Percentiles rank a stretch among this genome's conserved stretches.
Evolutionary conservation across 2,888 invertebrate genomes (phyloP).

Genomic region (Aquatica leii): DNA sequence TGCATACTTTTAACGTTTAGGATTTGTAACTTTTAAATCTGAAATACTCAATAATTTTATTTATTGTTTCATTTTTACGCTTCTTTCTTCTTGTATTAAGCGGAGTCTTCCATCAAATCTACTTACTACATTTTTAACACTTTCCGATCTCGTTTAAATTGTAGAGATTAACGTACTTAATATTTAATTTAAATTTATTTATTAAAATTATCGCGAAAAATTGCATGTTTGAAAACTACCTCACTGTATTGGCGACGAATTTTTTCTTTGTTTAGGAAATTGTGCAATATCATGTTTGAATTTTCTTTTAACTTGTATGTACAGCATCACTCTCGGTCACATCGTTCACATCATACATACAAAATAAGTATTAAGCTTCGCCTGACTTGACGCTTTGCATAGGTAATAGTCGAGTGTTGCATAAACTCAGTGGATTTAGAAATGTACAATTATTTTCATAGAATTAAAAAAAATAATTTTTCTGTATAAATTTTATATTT

Average conservation of each 20-base stretch:
- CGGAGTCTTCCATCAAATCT: slow-evolving; percentile 31
- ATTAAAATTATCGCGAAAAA: slow-evolving; percentile 19
- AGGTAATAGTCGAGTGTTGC: slow-evolving; percentile 32
- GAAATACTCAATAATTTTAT: slow-evolving; percentile 28
- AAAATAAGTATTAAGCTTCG: slow-evolving; percentile 33
- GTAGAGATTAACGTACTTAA: slow-evolving; percentile 29
- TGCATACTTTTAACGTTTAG: slow-evolving; percentile 26
- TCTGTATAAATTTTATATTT: slow-evolving; percentile 30
- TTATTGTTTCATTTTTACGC: slow-evolving; percentile 14
- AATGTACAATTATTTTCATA: slow-evolving; percentile 33
- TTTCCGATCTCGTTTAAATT: slow-evolving; percentile 19
- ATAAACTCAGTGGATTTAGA: slow-evolving; percentile 32
- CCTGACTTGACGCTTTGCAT: slow-evolving; percentile 31
- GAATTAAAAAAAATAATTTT: slow-evolving; percentile 22
- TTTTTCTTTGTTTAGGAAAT: slow-evolving; percentile 16
- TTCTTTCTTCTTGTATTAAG: no score
- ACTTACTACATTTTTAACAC: background rate
- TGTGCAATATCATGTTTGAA: slow-evolving; percentile 25
- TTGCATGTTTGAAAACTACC: slow-evolving; percentile 29
- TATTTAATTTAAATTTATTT: slow-evolving; percentile 24
- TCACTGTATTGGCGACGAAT: slow-evolving; percentile 27
- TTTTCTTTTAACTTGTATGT: slow-evolving; percentile 20
- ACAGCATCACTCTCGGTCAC: slow-evolving; percentile 25
- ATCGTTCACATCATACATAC: slow-evolving; percentile 22
- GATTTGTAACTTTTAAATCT: slow-evolving; percentile 27